Percentiles rank a stretch among this genome's conserved stretches.
These are phyloP conservation scores for Aphrophora alni DNA, from an alignment of 2,888 invertebrate species.

Conservation along the genomic window DNA sequence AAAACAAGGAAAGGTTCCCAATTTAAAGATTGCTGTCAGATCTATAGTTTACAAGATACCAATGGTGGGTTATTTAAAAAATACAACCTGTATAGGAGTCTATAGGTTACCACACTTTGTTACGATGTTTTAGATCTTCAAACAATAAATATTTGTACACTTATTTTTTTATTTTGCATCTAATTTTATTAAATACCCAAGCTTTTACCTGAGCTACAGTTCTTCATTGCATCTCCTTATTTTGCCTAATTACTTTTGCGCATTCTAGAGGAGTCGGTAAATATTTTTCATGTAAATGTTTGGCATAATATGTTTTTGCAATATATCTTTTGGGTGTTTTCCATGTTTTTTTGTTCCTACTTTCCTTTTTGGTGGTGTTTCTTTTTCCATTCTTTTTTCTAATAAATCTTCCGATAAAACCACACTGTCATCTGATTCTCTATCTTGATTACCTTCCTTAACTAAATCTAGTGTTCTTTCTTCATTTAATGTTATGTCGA, in stretches of 20 bases:
- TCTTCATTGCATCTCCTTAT: neutral
- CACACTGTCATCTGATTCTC: neutral
- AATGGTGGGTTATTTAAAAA: too few species aligned
- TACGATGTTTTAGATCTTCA: too few species aligned
- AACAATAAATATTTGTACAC: too few species aligned
- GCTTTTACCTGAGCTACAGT: neutral
- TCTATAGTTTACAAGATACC: too few species aligned
- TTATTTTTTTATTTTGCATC: constrained; percentile 43
- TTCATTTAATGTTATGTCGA: neutral
- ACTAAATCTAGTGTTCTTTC: neutral
- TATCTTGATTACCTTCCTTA: neutral
- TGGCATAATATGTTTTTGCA: neutral
- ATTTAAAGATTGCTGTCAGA: too few species aligned
- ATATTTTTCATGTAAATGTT: neutral
- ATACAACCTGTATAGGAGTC: too few species aligned
- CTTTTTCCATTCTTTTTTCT: neutral
- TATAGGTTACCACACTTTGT: too few species aligned
- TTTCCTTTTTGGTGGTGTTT: constrained; percentile 6
- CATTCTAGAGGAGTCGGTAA: neutral
- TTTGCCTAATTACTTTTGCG: neutral
- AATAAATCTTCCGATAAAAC: neutral
- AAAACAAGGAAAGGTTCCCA: too few species aligned
- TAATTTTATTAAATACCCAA: constrained; percentile 4
- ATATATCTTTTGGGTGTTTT: constrained; percentile 4
- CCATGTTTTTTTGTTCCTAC: neutral